These are phyloP conservation scores for Pinna nobilis DNA, from an alignment of 1,140 invertebrate species.

Conservation along the genomic window DNA sequence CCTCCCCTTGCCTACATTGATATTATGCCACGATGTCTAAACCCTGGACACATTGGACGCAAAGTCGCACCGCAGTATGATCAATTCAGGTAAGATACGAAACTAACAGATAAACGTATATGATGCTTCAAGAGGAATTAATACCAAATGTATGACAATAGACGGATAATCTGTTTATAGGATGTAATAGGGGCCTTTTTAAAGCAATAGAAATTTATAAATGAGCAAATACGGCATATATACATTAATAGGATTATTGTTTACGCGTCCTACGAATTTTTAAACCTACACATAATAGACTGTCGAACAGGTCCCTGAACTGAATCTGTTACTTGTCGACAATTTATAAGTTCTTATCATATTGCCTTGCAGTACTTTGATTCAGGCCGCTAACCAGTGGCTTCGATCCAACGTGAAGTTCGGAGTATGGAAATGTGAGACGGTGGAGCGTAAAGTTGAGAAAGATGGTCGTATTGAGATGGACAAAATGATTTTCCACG, in stretches of 20 bases:
- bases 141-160: too few species aligned
- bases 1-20: constrained; percentile 54
- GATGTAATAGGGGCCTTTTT: too few species aligned
- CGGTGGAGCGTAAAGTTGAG: constrained; percentile 54
- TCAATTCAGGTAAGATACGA: constrained; percentile 41
- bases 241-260: too few species aligned
- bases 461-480: constrained; percentile 34
- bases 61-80: constrained; percentile 47
- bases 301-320: too few species aligned
- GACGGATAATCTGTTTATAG: too few species aligned
- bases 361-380: constrained; percentile 36
- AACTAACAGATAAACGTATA: too few species aligned
- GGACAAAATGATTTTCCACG: constrained; percentile 47
- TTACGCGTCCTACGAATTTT: too few species aligned
- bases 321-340: neutral
- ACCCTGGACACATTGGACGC: constrained; percentile 38
- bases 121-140: too few species aligned
- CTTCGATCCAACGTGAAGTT: constrained; percentile 37
- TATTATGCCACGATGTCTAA: constrained; percentile 46
- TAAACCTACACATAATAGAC: too few species aligned
- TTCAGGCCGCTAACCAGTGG: constrained; percentile 50
- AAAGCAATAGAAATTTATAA: too few species aligned
- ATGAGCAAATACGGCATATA: too few species aligned
- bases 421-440: constrained; percentile 57
- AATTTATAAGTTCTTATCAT: neutral